Evolutionary conservation across 1,140 invertebrate species (phyloP), one percentile per base, ranked within the genome.

Genomic region (Gerris buenoi): DNA sequence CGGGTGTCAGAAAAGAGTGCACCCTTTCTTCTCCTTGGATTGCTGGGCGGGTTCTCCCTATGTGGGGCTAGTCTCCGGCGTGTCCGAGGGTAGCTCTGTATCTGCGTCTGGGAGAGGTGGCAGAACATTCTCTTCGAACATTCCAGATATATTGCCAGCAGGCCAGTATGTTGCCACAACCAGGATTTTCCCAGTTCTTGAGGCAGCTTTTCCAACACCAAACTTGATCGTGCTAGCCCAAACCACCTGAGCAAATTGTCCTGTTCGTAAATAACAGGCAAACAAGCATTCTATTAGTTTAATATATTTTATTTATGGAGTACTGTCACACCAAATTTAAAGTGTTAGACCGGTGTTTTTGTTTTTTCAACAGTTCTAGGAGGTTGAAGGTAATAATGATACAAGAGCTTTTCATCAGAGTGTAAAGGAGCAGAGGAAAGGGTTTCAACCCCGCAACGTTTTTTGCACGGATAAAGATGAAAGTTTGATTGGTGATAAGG

Each of bases 161-260:
- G 89, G 89, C 5, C 83, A 81, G 74, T 92, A 93, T 75, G 88
- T 88, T 1, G 88, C 89, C 0, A 92, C 89, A 0, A 91, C 88
- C 67, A 88, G 83, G 3, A 86, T 80, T 72, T 87, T 88, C 18
- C 89, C 89, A 14, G 84, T 84, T 2, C 85, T 78, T 25, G 84
- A 86, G 62, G 85, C 81, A 0, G 89, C 89, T 74, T 88, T 88
- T 15, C 90, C 90, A 1, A 94, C 83, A 0, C 92, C 92, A 72
- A 93, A 85, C 72, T 87, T 82, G 58, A 82, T 82, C 13, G 86
- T 88, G 2, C 78, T 83, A 29, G 84, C 84, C 92, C 92, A 95
- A 15, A 95, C 86, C 73, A 95, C 80, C 79, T 95, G 91, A 0
- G 91, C 92, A 76, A 94, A 95, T 75, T 94, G 89, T 71, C 89